Base-by-base conservation (phyloP, 1,140 invertebrate species). In the Chrysomallon squamiferum region DNA sequence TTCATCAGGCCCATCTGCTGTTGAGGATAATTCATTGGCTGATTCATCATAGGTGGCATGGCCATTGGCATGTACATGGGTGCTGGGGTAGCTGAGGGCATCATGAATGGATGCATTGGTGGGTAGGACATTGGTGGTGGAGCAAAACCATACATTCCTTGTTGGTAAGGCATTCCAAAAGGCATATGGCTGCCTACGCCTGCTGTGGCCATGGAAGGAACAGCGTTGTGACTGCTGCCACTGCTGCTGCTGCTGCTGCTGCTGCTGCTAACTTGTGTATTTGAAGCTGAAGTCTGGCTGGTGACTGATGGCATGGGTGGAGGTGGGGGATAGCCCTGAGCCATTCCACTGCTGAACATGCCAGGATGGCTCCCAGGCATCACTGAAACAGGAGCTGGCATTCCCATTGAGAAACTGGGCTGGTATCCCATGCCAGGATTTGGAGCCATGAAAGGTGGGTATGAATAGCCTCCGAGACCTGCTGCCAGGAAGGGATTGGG, bases 151-250 rank as follows among this genome's bases (percentile, higher is more conserved):
- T 59, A 59, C 58, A 59, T 59, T 20, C 58, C 38, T n/a, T 38
- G 58, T 11, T 58, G 56, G 50, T 27, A 54, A 9, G 32, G 58
- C 58, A 59, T 66, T 20, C 57, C 57, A 29, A 54, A 66, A 38
- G 59, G 58, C 32, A 57, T 58, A 11, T 35, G 30, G 58, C 60
- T 59, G 64, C 58, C 58, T 22, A 60, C 52, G 1, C 58, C 64
- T 20, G 59, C 43, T 2, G 56, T 58, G 45, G 59, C 57, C n/a
- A 45, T 25, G 57, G 60, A 43, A 57, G 60, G 50, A 9, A 58
- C 32, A 29, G 54, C 43, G 64, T 61, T 59, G 58, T 32, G 15
- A 15, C 15, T 18, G 50, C 25, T 27, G 13, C 22, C 15, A 13
- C 25, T 15, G 7, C 22, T 27, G 50, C 50, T 54, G 50, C 22